Percentiles rank a stretch among this genome's conserved stretches.
Evolutionary conservation across 1,140 invertebrate genomes (phyloP).

Genomic region (Sitobion miscanthi): DNA sequence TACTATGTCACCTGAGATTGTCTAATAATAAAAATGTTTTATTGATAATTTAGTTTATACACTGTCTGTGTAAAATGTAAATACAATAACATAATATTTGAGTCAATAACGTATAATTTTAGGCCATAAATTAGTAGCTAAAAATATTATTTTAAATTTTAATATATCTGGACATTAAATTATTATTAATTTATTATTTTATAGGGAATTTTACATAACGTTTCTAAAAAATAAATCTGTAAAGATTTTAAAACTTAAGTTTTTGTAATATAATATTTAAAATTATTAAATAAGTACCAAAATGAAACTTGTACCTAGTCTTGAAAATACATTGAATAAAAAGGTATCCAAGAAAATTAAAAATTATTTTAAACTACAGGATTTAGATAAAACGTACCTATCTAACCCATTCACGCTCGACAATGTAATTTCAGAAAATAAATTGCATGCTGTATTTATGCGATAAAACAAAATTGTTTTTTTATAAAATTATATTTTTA

Average conservation of each 20-base stretch:
- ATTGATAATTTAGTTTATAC: too few relatives aligned
- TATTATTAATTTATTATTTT: not conserved
- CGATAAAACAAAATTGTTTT: conserved; percentile 6
- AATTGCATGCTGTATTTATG: conserved; percentile 1
- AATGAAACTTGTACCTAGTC: not conserved
- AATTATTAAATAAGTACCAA: not conserved
- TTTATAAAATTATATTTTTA: not conserved
- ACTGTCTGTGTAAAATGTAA: too few relatives aligned
- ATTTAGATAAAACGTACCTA: not conserved
- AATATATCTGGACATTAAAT: too few relatives aligned
- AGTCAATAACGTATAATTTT: too few relatives aligned
- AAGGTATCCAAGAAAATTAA: not conserved
- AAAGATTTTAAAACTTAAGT: not conserved
- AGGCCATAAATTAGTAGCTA: too few relatives aligned
- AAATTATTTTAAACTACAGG: not conserved
- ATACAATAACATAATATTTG: too few relatives aligned
- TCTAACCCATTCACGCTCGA: not conserved
- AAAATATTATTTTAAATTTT: too few relatives aligned
- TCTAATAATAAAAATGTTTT: too few relatives aligned
- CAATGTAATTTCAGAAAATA: conserved; percentile 4
- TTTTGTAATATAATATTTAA: not conserved
- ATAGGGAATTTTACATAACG: not conserved
- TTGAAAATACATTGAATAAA: not conserved
- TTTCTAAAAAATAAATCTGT: not conserved
- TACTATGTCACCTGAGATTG: too few relatives aligned